Percentiles rank a stretch among this genome's conserved stretches.
These are phyloP conservation scores for Neostethus bicornis DNA, from an alignment of 2,797 vertebrate genomes.

Conservation along the genomic window DNA sequence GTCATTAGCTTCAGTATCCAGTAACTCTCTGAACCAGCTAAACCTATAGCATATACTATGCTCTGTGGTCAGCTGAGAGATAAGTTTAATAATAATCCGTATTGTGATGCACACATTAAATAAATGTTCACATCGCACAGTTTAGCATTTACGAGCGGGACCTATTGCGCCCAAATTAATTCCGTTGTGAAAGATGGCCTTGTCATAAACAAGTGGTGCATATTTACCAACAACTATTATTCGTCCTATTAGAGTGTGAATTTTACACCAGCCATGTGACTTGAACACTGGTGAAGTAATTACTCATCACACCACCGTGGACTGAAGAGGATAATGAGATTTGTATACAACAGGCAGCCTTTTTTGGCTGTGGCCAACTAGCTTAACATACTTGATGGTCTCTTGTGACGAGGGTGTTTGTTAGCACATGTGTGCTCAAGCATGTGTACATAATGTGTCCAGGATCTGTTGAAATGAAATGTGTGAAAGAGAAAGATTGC, in stretches of 20 bases:
- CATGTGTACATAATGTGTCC: conserved; percentile 3
- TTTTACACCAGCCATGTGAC: conserved; percentile 61
- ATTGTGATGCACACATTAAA: neutral
- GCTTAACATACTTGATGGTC: conserved; percentile 59
- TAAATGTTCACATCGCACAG: conserved; percentile 1
- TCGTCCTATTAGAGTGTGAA: conserved; percentile 58
- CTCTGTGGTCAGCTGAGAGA: neutral
- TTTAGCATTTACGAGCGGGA: conserved; percentile 16
- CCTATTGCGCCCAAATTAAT: conserved; percentile 22
- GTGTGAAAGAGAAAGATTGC: conserved; percentile 34
- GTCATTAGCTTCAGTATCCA: neutral
- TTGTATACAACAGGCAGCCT: conserved; percentile 74
- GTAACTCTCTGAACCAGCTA: neutral
- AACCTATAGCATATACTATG: neutral
- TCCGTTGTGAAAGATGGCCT: conserved; percentile 42
- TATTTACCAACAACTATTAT: conserved; percentile 61
- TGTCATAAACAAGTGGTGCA: conserved; percentile 44
- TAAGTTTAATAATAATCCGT: neutral
- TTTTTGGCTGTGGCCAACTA: conserved; percentile 68
- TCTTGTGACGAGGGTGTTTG: conserved; percentile 57
- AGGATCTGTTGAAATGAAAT: conserved; percentile 34
- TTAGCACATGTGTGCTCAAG: conserved; percentile 2
- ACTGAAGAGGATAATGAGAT: conserved; percentile 76
- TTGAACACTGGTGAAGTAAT: conserved; percentile 68
- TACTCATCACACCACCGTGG: conserved; percentile 65